Conservation (phyloP, 2,888 invertebrate genomes). For the Gerris lacustris region DNA sequence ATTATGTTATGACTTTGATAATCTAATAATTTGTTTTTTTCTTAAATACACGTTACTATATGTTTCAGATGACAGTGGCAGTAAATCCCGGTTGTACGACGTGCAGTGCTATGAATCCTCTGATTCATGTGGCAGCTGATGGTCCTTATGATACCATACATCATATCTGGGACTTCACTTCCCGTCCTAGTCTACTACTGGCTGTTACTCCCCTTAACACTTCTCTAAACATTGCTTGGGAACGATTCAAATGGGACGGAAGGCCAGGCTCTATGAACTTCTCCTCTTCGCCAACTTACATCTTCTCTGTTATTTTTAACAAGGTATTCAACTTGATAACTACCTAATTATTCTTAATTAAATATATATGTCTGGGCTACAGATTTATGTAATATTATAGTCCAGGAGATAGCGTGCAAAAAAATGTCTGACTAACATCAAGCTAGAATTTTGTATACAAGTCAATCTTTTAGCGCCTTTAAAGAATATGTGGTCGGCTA, state of each 20-base stretch:
- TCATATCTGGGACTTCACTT: conserved; percentile 54
- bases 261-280: conserved; percentile 38
- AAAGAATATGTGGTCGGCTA: too few relatives aligned
- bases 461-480: too few relatives aligned
- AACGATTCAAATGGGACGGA: conserved; percentile 32
- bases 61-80: conserved; percentile 33
- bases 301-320: conserved; percentile 48
- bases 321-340: conserved; percentile 39
- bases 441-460: too few relatives aligned
- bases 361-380: too few relatives aligned
- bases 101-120: conserved; percentile 32
- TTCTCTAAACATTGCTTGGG: conserved; percentile 43
- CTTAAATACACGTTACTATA: neutral
- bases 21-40: too few relatives aligned
- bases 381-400: too few relatives aligned
- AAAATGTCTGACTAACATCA: too few relatives aligned
- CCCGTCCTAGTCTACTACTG: conserved; percentile 47
- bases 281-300: conserved; percentile 42
- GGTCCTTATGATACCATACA: conserved; percentile 49
- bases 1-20: too few relatives aligned
- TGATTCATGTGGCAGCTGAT: conserved; percentile 45
- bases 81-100: conserved; percentile 35
- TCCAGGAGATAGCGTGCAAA: too few relatives aligned
- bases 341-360: neutral
- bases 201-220: conserved; percentile 42